Conservation (phyloP, 2,113 vertebrate species). For the Mixornis gularis region DNA sequence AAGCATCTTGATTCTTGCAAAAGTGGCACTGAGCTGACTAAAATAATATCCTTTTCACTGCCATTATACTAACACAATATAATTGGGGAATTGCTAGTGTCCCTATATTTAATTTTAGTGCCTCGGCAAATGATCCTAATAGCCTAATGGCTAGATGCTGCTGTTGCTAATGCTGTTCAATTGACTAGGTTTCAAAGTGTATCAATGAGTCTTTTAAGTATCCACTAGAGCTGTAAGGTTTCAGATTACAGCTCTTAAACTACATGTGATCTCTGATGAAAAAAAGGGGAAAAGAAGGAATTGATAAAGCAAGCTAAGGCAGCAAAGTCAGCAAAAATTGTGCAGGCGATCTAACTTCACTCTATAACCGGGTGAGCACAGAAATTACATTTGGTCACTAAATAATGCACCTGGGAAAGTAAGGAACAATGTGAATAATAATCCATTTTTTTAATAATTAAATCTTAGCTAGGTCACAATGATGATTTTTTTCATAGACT, state of each 20-base stretch:
- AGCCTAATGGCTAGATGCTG: constrained; percentile 41
- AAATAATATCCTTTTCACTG: constrained; percentile 58
- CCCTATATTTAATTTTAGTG: constrained; percentile 65
- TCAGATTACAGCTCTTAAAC: constrained; percentile 60
- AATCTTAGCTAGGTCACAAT: constrained; percentile 49
- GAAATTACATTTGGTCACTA: constrained; percentile 56
- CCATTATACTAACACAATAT: constrained; percentile 61
- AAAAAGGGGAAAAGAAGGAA: not conserved
- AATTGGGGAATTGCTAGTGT: constrained; percentile 59
- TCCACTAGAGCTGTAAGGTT: constrained; percentile 53
- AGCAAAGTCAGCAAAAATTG: constrained; percentile 63
- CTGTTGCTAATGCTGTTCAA: constrained; percentile 52
- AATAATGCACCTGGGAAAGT: constrained; percentile 54
- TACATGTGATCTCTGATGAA: constrained; percentile 51
- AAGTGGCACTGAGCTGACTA: constrained; percentile 35
- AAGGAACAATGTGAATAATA: constrained; percentile 66
- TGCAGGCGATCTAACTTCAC: constrained; percentile 2
- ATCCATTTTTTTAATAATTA: constrained; percentile 70
- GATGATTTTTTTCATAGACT: constrained; percentile 32
- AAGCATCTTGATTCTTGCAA: constrained; percentile 38
- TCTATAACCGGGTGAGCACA: constrained; percentile 24
- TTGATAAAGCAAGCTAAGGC: constrained; percentile 39
- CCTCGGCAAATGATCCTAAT: constrained; percentile 62
- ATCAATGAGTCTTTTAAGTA: constrained; percentile 58
- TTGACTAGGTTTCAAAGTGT: constrained; percentile 61